phyloP scores from a whole-genome alignment of 2,797 vertebrate genomes.

The Cyprinella venusta region DNA sequence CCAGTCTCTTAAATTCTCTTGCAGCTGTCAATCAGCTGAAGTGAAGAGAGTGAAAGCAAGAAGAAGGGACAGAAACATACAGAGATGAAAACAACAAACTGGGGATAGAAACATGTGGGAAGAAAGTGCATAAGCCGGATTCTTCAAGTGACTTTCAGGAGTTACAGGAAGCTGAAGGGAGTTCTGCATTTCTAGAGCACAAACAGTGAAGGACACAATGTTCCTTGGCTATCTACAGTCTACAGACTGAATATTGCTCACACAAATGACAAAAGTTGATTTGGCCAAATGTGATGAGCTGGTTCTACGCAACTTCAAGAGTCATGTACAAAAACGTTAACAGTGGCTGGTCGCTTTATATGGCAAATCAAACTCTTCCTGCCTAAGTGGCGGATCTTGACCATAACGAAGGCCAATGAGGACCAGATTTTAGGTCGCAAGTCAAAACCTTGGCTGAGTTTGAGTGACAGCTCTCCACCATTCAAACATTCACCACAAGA shows the following conservation, averaged over 20 bases:
- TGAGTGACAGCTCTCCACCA: background rate
- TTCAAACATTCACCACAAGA: conserved; percentile 3
- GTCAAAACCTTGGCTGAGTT: background rate
- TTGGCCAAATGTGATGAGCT: background rate
- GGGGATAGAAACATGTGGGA: conserved; percentile 10
- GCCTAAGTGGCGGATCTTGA: background rate
- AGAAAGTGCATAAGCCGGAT: background rate
- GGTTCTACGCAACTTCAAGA: background rate
- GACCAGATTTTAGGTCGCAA: background rate
- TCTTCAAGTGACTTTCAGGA: conserved; percentile 4
- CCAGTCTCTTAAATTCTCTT: conserved; percentile 16
- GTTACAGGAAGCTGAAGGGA: background rate
- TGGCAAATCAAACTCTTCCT: background rate
- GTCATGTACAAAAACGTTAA: background rate
- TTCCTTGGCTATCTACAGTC: background rate
- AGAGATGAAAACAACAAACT: conserved; percentile 10
- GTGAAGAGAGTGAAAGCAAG: background rate
- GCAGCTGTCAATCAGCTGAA: conserved; percentile 23
- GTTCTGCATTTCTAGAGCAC: conserved; percentile 10
- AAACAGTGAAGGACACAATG: conserved; percentile 15
- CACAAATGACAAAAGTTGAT: background rate
- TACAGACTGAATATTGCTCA: background rate
- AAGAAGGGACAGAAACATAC: conserved; percentile 11
- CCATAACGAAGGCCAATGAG: background rate
- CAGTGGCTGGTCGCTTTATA: background rate